Percentiles rank a stretch among this genome's conserved stretches.
Evolutionary conservation across 2,113 vertebrate genomes (phyloP).

Genomic region (Azemiops feae): DNA sequence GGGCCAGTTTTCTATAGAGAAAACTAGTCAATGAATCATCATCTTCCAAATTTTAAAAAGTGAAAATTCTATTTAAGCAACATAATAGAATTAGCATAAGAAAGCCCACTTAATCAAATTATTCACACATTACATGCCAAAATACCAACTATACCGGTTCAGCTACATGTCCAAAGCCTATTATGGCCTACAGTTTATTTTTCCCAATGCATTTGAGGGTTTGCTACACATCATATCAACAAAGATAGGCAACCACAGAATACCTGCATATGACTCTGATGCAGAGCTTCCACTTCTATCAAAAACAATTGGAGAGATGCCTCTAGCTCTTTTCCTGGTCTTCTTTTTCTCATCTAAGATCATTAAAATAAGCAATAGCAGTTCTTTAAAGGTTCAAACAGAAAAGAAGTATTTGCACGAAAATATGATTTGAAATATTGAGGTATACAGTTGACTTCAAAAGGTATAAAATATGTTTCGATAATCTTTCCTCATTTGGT

Average conservation of each 20-base stretch:
- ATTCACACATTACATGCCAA: constrained; percentile 77
- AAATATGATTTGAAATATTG: not conserved
- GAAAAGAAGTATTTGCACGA: not conserved
- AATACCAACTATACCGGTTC: constrained; percentile 60
- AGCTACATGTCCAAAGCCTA: constrained; percentile 60
- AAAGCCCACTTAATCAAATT: constrained; percentile 70
- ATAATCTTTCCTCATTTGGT: not conserved
- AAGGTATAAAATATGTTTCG: not conserved
- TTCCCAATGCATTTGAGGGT: constrained; percentile 46
- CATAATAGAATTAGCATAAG: constrained; percentile 77
- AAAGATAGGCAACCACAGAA: constrained; percentile 53
- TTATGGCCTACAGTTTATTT: constrained; percentile 47
- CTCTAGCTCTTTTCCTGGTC: constrained; percentile 85
- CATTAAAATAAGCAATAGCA: constrained; percentile 27
- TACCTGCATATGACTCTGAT: constrained; percentile 88
- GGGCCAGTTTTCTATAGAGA: constrained; percentile 77
- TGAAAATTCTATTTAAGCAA: constrained; percentile 79
- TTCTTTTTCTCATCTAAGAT: constrained; percentile 83
- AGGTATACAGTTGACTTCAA: not conserved
- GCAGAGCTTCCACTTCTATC: constrained; percentile 91
- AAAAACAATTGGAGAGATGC: constrained; percentile 89
- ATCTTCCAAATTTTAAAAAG: constrained; percentile 76
- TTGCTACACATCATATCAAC: constrained; percentile 29
- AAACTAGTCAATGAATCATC: constrained; percentile 84
- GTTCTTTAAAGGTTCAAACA: constrained; percentile 16